Conservation (phyloP, 1,140 invertebrate genomes). For the Ectropis grisescens region DNA sequence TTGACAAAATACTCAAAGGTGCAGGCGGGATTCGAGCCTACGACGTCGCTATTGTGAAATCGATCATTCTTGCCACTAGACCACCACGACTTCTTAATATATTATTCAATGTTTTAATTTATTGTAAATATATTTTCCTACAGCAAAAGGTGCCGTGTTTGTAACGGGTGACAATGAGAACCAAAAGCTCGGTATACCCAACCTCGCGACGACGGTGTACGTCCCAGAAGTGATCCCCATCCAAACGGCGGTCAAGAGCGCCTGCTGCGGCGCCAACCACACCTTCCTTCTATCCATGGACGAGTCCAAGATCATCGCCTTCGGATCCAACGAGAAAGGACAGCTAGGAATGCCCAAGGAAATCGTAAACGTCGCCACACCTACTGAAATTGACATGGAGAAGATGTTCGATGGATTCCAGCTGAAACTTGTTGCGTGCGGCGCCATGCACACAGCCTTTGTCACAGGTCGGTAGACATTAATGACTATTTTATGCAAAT, state of each 20-base stretch:
- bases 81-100: too few relatives aligned
- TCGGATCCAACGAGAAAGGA: constrained; percentile 77
- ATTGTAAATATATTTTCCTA: too few relatives aligned
- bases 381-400: constrained; percentile 66
- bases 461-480: constrained; percentile 77
- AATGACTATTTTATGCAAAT: too few relatives aligned
- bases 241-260: constrained; percentile 62
- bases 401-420: constrained; percentile 65
- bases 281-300: constrained; percentile 75
- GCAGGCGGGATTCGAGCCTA: too few relatives aligned
- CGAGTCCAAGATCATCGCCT: constrained; percentile 74
- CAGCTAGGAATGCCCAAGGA: constrained; percentile 76
- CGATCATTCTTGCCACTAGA: too few relatives aligned
- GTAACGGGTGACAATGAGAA: constrained; percentile 79
- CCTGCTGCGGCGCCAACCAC: constrained; percentile 78
- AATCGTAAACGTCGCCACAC: constrained; percentile 53
- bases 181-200: constrained; percentile 74
- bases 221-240: constrained; percentile 52
- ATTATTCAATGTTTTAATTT: too few relatives aligned
- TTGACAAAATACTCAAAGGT: too few relatives aligned
- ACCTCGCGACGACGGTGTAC: constrained; percentile 35
- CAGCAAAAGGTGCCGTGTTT: constrained; percentile 75
- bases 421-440: constrained; percentile 72
- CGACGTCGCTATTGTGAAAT: too few relatives aligned
- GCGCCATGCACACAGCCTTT: constrained; percentile 80